Evolutionary conservation across 92 coral and sea anemone genomes (phyloP).

Genomic region (Isaurus tuberculatus): DNA sequence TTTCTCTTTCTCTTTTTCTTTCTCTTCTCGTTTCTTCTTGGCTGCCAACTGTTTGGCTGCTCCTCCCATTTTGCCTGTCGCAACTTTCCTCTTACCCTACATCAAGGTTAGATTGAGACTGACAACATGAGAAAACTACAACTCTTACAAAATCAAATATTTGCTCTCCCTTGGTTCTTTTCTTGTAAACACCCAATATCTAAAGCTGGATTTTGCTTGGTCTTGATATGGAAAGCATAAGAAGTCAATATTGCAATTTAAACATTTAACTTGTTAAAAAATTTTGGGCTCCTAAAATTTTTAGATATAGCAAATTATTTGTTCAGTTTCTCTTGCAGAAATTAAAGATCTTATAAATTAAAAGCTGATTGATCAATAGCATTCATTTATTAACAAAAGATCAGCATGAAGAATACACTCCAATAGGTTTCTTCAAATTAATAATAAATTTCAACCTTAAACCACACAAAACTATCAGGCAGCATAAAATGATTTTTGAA

Average conservation of each 20-base stretch:
- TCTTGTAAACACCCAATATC: not conserved
- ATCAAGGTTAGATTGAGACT: constrained; percentile 89
- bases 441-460: too few relatives aligned
- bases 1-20: constrained; percentile 76
- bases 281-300: too few relatives aligned
- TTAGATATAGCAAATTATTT: too few relatives aligned
- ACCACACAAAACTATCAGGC: too few relatives aligned
- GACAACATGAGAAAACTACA: constrained; percentile 81
- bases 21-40: constrained; percentile 94
- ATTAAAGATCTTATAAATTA: not conserved
- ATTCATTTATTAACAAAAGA: too few relatives aligned
- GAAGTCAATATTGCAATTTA: too few relatives aligned
- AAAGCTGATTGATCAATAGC: not conserved
- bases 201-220: too few relatives aligned
- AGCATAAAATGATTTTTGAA: too few relatives aligned
- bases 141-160: constrained; percentile 16
- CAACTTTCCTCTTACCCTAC: constrained; percentile 92
- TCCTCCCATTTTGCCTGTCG: constrained; percentile 97
- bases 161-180: constrained; percentile 33
- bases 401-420: too few relatives aligned
- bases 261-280: too few relatives aligned
- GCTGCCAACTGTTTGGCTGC: constrained; percentile 87
- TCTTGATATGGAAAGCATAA: too few relatives aligned
- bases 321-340: not conserved
- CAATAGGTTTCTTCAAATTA: too few relatives aligned